Evolutionary conservation across 1,140 invertebrate species (phyloP).

Genomic region (Lasioglossum albipes): DNA sequence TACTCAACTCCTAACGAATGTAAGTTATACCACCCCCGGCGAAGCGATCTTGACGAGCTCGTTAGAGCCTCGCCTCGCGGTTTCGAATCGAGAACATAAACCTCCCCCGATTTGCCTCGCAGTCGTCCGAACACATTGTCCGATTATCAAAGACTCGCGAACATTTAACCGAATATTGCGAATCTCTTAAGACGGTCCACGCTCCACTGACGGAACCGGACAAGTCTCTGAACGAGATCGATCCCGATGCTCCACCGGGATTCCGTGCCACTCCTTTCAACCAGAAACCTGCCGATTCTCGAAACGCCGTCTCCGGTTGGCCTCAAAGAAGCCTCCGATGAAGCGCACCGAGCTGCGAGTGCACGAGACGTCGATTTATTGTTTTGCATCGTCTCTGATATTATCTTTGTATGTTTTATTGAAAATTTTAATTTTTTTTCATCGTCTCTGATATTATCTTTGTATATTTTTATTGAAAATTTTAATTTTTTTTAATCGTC

Average conservation of each 20-base stretch:
- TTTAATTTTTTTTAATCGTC: no score
- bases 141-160: slow-evolving; percentile 28
- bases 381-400: no score
- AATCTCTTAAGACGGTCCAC: not conserved
- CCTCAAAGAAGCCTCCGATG: not conserved
- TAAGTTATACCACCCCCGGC: slow-evolving; percentile 33
- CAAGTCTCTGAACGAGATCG: not conserved
- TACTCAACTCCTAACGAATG: slow-evolving; percentile 38
- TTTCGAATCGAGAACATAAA: slow-evolving; percentile 17
- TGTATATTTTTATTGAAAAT: no score
- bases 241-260: not conserved
- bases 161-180: not conserved
- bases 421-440: no score
- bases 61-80: slow-evolving; percentile 23
- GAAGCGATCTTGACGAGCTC: slow-evolving; percentile 40
- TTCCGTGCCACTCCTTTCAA: not conserved
- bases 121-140: slow-evolving; percentile 22
- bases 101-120: slow-evolving; percentile 22
- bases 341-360: not conserved
- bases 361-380: no score
- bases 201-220: not conserved
- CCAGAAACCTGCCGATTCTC: not conserved
- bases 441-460: no score
- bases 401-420: no score
- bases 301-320: not conserved